Conservation (phyloP, 1,140 invertebrate species). For the Zaprionus capensis region DNA sequence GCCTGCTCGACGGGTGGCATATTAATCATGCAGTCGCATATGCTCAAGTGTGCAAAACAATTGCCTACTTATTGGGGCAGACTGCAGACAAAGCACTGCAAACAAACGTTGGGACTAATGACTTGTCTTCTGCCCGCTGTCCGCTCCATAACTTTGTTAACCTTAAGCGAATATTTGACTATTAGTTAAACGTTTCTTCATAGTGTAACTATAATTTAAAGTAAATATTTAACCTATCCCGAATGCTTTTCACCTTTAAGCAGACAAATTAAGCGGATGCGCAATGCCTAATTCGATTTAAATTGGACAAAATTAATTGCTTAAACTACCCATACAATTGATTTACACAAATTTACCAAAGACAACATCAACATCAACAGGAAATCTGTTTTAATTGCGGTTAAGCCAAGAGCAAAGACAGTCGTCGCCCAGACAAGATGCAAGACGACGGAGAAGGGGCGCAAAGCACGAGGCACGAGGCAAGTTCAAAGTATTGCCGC, state of each 20-base stretch:
- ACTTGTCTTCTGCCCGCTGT: constrained; percentile 6
- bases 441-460: constrained; percentile 1
- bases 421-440: constrained; percentile 19
- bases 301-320: constrained; percentile 75
- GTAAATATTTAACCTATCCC: not conserved
- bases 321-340: constrained; percentile 74
- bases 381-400: constrained; percentile 81
- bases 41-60: constrained; percentile 52
- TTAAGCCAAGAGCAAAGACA: constrained; percentile 58
- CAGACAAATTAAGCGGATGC: not conserved
- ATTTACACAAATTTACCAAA: constrained; percentile 79
- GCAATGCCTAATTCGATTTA: constrained; percentile 62
- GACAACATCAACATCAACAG: constrained; percentile 77
- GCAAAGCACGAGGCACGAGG: constrained; percentile 12
- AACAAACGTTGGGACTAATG: constrained; percentile 32
- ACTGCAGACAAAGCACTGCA: constrained; percentile 3
- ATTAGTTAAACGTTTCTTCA: not conserved
- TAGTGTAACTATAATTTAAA: not conserved
- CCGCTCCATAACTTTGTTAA: not conserved
- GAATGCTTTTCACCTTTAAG: not conserved
- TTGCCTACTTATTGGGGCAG: constrained; percentile 53
- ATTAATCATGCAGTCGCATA: constrained; percentile 71
- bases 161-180: not conserved
- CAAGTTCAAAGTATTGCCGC: constrained; percentile 74
- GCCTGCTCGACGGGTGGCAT: constrained; percentile 18